These are phyloP conservation scores for Ormyrus labotus DNA, from an alignment of 2,888 invertebrate genomes.

Conservation along the genomic window DNA sequence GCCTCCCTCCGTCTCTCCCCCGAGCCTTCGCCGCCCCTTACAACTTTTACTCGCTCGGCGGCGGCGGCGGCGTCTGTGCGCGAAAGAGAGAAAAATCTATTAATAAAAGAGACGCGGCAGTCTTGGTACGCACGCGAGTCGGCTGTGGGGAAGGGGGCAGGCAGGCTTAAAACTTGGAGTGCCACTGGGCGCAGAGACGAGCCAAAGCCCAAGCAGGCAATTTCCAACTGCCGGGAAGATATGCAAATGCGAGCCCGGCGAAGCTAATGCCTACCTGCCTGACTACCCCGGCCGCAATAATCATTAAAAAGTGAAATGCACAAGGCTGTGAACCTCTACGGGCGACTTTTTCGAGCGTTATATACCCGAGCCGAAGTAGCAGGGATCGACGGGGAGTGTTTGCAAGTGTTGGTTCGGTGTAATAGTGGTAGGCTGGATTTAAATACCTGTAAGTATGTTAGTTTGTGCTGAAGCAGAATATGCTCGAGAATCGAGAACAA, in stretches of 20 bases:
- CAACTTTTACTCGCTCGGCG: neutral
- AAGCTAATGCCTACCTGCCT: conserved; percentile 68
- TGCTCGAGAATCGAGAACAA: too few relatives aligned
- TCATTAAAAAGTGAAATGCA: conserved; percentile 73
- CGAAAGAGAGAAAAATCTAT: conserved; percentile 50
- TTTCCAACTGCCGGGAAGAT: conserved; percentile 72
- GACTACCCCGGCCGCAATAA: conserved; percentile 67
- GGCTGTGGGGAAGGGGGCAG: conserved; percentile 23
- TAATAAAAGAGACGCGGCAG: conserved; percentile 49
- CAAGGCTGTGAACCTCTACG: neutral
- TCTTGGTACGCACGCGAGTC: neutral
- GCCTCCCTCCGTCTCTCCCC: conserved; percentile 5
- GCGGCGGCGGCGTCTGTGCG: conserved; percentile 11
- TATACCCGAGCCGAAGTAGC: too few relatives aligned
- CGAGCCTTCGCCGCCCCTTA: neutral
- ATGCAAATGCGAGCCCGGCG: conserved; percentile 70
- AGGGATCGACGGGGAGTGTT: neutral
- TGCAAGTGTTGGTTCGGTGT: conserved; percentile 4
- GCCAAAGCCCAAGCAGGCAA: conserved; percentile 63
- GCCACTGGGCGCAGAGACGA: conserved; percentile 60
- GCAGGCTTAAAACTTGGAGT: conserved; percentile 68
- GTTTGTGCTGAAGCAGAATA: too few relatives aligned
- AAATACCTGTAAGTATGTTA: too few relatives aligned
- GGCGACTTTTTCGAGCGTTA: too few relatives aligned
- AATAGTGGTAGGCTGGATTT: neutral